Conservation (phyloP, 1,140 invertebrate species). For the Neodiprion pinetum region DNA sequence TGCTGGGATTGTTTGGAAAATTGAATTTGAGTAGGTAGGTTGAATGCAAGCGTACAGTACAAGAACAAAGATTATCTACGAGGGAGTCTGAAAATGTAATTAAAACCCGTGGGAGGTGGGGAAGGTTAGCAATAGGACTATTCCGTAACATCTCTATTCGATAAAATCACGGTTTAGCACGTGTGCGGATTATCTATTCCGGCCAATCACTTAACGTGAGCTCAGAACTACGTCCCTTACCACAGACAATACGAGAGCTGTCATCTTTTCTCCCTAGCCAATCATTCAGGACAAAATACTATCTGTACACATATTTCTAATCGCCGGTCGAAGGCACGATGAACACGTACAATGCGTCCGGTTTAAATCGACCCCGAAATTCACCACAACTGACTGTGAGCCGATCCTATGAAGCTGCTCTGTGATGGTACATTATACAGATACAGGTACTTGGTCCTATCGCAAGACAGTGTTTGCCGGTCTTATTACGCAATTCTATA, state of each 20-base stretch:
- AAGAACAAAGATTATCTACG: conserved; percentile 26
- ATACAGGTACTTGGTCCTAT: not conserved
- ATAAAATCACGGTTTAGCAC: conserved; percentile 40
- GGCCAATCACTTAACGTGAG: conserved; percentile 49
- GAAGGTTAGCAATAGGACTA: not conserved
- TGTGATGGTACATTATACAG: too few relatives aligned
- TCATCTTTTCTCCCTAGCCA: conserved; percentile 45
- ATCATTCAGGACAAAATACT: conserved; percentile 48
- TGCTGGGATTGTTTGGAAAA: too few relatives aligned
- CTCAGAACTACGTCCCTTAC: conserved; percentile 29
- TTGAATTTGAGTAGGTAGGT: too few relatives aligned
- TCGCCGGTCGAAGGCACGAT: conserved; percentile 19
- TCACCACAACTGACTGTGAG: too few relatives aligned
- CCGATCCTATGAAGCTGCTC: too few relatives aligned
- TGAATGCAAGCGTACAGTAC: too few relatives aligned
- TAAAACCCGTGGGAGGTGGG: conserved; percentile 30
- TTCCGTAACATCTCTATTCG: conserved; percentile 4
- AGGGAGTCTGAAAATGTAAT: conserved; percentile 35
- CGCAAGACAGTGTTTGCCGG: conserved; percentile 2
- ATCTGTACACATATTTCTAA: conserved; percentile 15
- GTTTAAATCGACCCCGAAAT: conserved; percentile 7
- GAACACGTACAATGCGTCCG: conserved; percentile 12
- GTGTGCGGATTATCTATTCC: conserved; percentile 47
- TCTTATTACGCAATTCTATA: conserved; percentile 14
- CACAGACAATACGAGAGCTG: conserved; percentile 43